A percentile compares a stretch with the other conserved stretches of the same genome.
phyloP scores from a whole-genome alignment of 2,797 vertebrate species.

The Thamnophis elegans region DNA sequence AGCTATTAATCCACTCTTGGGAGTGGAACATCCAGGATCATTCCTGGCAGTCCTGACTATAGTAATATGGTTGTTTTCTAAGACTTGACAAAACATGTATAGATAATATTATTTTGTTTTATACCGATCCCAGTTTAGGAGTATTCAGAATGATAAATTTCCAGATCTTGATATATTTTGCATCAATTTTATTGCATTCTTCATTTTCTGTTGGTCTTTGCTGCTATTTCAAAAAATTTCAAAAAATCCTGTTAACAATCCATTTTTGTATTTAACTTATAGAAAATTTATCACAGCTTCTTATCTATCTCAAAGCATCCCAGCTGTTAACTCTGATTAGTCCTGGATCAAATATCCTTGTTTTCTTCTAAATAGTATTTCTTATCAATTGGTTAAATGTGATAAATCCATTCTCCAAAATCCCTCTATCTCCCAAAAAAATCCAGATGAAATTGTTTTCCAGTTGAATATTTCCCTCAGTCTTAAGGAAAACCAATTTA shows the following conservation, averaged over 20 bases:
- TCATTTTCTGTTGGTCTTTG: background rate
- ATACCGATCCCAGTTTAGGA: background rate
- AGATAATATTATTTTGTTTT: background rate
- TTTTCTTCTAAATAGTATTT: background rate
- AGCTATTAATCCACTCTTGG: fast-evolving
- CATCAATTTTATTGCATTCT: background rate
- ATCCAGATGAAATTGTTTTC: no score
- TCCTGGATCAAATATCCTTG: background rate
- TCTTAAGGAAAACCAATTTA: background rate
- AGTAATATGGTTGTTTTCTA: background rate
- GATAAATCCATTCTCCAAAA: no score
- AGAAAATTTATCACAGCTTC: no score
- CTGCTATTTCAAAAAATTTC: background rate
- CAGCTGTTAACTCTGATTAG: background rate
- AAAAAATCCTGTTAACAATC: background rate
- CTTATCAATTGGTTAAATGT: background rate
- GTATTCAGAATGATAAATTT: background rate
- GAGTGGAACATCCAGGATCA: background rate
- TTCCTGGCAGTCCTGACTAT: background rate
- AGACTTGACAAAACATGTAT: background rate
- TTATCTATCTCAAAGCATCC: background rate
- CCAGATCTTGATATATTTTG: background rate
- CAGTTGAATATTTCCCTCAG: background rate
- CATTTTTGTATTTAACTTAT: background rate
- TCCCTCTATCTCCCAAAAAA: no score